Evolutionary conservation across 2,113 vertebrate genomes (phyloP), one percentile per base, ranked within the genome.

Genomic region (Paradoxurus hermaphroditus): DNA sequence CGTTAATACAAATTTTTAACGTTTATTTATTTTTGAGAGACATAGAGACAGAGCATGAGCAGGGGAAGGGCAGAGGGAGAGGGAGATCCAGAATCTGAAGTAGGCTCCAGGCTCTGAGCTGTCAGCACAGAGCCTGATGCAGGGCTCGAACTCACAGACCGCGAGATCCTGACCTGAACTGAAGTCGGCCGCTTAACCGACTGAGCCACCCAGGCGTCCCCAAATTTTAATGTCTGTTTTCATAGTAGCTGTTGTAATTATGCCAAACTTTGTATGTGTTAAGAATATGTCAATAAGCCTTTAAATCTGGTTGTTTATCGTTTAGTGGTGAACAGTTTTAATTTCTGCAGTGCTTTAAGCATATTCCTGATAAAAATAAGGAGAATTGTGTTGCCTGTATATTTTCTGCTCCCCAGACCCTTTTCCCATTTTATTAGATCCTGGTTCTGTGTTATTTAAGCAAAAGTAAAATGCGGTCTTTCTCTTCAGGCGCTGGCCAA

Each of bases 401-500:
- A 84, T 27, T 95, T 51, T 91, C 39, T 92, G 15, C 56, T 89
- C 27, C 23, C 44, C 21, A 56, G 93, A 0, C 31, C 11, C 63
- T 56, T 91, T 90, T 56, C 91, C 23, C 49, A 13, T 86, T 90
- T 96, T 53, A n/a, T 81, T 68, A 72, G 23, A 23, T 87, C 51
- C 53, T 73, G 68, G 65, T 59, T 68, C 65, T 97, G 59, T 97
- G 14, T 90, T 82, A 82, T 31, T 70, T 88, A 86, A 86, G 82
- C 34, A 90, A 67, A 90, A 72, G 7, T 88, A 39, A 88, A 91
- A 83, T 49, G n/a, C 21, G 96, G 34, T 79, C 94, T 98, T 97
- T 87, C 29, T 23, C 46, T 93, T 44, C 97, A 99, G 99, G 99
- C 99, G 0, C 89, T 99, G 97, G 95, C 99, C 36, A 99, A 98